Base-by-base conservation (phyloP, 2,888 invertebrate species). In the Ochropleura leucogaster region DNA sequence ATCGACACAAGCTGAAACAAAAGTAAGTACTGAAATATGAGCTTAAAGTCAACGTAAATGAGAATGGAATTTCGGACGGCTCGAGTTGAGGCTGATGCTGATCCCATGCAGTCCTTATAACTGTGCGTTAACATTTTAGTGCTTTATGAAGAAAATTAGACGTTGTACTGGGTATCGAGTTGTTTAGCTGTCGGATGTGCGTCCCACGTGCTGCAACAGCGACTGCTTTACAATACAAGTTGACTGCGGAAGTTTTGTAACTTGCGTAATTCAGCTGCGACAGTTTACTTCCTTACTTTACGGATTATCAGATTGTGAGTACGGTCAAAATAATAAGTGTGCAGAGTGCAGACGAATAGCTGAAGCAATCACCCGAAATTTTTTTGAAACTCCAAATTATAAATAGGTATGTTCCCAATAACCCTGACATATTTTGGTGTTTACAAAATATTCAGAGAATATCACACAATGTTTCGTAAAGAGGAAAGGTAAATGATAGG, bases 261-360 rank as follows among this genome's bases (percentile, higher is more conserved):
- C 42, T 70, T 76, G 30, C 60, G 46, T 77, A 57, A 76, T 47
- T 76, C 30, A 68, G 42, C 51, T 53, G 46, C 14, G 16, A 47
- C 44, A 55, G n/a, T 71, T 44, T 55, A 79, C 79, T 76, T 55
- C 62, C 62, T 79, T 44, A 20, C 47, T 49, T 44, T 12, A 42
- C 18, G n/a, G 16, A 71, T 47, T 12, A n/a, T 62, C 30, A 53
- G 12, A 30, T 60, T 12, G 3, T 46, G 12, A n/a, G 30, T 55
- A 46, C n/a, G 10, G 60, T n/a, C 16, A 69, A 69, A 77, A 51
- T 42, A 51, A 51, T 68, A 9, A 42, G 9, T 42, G 14, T 44
- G 42, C 47, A 14, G 20, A 4, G 4, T 4, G 8, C 18, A 40
- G 14, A 40, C 7, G 14, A n/a, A 30, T 30, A 4, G 8, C 7